Conservation (phyloP, 1,140 invertebrate species). For the Halyomorpha halys region DNA sequence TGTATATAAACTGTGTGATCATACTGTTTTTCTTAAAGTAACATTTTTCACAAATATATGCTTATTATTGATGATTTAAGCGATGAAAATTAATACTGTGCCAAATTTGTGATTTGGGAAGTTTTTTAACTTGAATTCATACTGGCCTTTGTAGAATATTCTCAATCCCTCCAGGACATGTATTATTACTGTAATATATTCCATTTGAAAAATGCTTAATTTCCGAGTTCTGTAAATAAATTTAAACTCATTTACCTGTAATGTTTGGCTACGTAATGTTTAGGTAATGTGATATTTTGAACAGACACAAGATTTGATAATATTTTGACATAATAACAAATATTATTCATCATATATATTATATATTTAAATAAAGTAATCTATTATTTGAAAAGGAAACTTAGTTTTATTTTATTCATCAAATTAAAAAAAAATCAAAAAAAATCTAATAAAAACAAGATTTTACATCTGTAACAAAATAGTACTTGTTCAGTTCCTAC, state of each 20-base stretch:
- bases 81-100: conserved; percentile 10
- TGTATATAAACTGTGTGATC: conserved; percentile 6
- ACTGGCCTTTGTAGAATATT: conserved; percentile 17
- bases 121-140: neutral
- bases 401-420: no score
- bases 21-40: conserved; percentile 5
- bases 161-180: conserved; percentile 13
- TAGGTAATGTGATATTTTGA: conserved; percentile 25
- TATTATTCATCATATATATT: conserved; percentile 9
- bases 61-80: conserved; percentile 12
- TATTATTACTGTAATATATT: conserved; percentile 16
- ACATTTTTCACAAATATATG: neutral
- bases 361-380: neutral
- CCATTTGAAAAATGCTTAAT: conserved; percentile 1
- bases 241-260: conserved; percentile 3
- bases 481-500: conserved; percentile 6
- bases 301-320: conserved; percentile 10
- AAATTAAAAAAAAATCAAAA: no score
- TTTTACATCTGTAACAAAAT: neutral
- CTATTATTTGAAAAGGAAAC: no score
- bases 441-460: neutral
- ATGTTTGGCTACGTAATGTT: conserved; percentile 12
- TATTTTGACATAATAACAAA: conserved; percentile 11
- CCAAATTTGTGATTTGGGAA: conserved; percentile 12
- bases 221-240: conserved; percentile 14